phyloP scores from a whole-genome alignment of 1,140 invertebrate genomes.

The Drosophila lini region DNA sequence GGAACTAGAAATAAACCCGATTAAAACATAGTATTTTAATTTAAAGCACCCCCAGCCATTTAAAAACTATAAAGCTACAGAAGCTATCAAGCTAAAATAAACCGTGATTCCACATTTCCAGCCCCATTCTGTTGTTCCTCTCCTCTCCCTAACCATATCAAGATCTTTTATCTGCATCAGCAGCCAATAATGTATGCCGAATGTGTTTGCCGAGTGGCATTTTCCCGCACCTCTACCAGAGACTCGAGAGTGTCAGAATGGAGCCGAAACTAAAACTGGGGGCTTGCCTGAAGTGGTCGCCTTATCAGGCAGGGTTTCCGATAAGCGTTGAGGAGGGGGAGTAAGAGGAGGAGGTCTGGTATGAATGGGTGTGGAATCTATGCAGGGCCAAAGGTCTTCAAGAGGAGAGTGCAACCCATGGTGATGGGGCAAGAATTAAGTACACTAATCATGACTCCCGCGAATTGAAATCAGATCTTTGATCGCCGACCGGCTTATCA shows the following conservation, averaged over 20 bases:
- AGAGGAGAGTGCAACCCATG: conserved; percentile 29
- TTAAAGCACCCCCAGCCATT: not conserved
- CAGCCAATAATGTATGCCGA: conserved; percentile 27
- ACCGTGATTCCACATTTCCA: not conserved
- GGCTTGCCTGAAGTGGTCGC: conserved; percentile 35
- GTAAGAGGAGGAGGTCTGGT: not conserved
- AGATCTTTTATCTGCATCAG: conserved; percentile 41
- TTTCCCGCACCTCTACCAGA: conserved; percentile 1
- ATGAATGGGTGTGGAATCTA: conserved; percentile 16
- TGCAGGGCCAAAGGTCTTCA: conserved; percentile 9
- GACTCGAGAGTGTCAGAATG: conserved; percentile 1
- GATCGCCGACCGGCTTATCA: conserved; percentile 24
- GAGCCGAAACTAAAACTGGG: not conserved
- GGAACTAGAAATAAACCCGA: not conserved
- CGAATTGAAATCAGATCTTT: not conserved
- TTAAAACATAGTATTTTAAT: not conserved
- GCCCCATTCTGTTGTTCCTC: not conserved
- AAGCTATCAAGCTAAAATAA: not conserved
- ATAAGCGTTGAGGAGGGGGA: conserved; percentile 9
- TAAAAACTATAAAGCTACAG: too few species aligned
- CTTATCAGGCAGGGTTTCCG: conserved; percentile 23
- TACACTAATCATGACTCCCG: conserved; percentile 18
- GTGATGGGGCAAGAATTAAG: conserved; percentile 27
- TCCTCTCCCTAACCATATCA: conserved; percentile 4
- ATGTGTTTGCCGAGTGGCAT: conserved; percentile 9